These are phyloP conservation scores for Melanotaenia trifasciata DNA, from an alignment of 2,797 vertebrate species.

Conservation along the genomic window DNA sequence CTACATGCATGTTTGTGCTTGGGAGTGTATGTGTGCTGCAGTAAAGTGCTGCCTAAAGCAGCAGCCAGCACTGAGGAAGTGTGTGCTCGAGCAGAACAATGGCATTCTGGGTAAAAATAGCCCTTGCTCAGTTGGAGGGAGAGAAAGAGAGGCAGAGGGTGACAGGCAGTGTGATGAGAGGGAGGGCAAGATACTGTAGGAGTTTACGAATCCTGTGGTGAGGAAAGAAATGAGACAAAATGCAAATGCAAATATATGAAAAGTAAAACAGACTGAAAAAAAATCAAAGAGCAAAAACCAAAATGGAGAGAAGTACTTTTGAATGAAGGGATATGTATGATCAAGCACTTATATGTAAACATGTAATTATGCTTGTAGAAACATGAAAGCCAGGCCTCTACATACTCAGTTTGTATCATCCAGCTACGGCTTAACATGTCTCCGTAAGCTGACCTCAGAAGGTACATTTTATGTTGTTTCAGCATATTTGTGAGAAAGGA, in stretches of 20 bases:
- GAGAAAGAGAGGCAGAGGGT: conserved; percentile 50
- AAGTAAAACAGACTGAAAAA: conserved; percentile 12
- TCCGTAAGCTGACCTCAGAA: not conserved
- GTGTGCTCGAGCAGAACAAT: conserved; percentile 75
- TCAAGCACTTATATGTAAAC: not conserved
- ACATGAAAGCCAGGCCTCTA: not conserved
- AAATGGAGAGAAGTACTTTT: not conserved
- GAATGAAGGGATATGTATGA: not conserved
- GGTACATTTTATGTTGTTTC: too few species aligned
- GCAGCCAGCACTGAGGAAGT: conserved; percentile 62
- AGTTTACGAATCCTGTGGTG: conserved; percentile 31
- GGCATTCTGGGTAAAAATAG: conserved; percentile 81
- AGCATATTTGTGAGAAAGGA: too few species aligned
- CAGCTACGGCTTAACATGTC: not conserved
- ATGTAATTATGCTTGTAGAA: not conserved
- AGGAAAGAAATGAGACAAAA: conserved; percentile 36
- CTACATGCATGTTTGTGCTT: conserved; percentile 35
- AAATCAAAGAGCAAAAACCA: conserved; percentile 1
- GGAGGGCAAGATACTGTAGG: conserved; percentile 21
- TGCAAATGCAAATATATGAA: conserved; percentile 46
- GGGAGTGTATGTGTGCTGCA: conserved; percentile 34
- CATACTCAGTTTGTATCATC: not conserved
- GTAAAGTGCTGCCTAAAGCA: conserved; percentile 66
- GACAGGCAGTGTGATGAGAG: conserved; percentile 42
- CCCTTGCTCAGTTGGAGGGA: conserved; percentile 54